phyloP scores from a whole-genome alignment of 2,888 invertebrate species.

The Callimorpha dominula region DNA sequence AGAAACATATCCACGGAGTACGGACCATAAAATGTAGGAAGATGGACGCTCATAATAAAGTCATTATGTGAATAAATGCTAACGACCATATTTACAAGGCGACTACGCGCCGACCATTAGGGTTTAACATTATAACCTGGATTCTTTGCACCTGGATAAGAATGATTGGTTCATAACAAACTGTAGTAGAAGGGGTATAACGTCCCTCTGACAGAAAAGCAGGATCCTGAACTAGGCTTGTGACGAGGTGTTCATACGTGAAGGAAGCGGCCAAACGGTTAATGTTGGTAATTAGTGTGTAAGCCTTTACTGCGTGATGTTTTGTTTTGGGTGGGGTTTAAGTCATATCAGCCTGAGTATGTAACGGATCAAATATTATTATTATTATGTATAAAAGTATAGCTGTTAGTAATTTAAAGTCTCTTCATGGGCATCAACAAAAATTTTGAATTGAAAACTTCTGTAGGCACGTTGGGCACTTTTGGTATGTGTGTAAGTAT shows the following conservation, averaged over 20 bases:
- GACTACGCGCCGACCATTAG: slow-evolving; percentile 75
- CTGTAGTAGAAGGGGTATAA: neutral
- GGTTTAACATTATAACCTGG: slow-evolving; percentile 59
- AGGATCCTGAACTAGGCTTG: too few relatives aligned
- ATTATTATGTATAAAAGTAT: neutral
- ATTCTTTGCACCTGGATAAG: slow-evolving; percentile 48
- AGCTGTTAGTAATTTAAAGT: too few relatives aligned
- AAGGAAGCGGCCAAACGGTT: too few relatives aligned
- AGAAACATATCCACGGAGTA: slow-evolving; percentile 29
- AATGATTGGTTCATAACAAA: neutral
- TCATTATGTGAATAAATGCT: slow-evolving; percentile 80
- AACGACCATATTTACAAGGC: slow-evolving; percentile 80
- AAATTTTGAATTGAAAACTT: too few relatives aligned
- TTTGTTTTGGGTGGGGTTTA: neutral
- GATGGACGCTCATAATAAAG: slow-evolving; percentile 77
- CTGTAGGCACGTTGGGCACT: too few relatives aligned
- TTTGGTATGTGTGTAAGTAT: too few relatives aligned
- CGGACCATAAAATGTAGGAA: slow-evolving; percentile 55
- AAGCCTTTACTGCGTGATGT: neutral
- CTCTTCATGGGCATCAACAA: too few relatives aligned
- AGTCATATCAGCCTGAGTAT: neutral
- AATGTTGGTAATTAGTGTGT: neutral
- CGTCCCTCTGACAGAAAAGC: neutral
- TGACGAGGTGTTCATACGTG: too few relatives aligned
- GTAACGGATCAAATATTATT: neutral